phyloP scores from a whole-genome alignment of 2,888 invertebrate genomes.

The Craniophora ligustri region DNA sequence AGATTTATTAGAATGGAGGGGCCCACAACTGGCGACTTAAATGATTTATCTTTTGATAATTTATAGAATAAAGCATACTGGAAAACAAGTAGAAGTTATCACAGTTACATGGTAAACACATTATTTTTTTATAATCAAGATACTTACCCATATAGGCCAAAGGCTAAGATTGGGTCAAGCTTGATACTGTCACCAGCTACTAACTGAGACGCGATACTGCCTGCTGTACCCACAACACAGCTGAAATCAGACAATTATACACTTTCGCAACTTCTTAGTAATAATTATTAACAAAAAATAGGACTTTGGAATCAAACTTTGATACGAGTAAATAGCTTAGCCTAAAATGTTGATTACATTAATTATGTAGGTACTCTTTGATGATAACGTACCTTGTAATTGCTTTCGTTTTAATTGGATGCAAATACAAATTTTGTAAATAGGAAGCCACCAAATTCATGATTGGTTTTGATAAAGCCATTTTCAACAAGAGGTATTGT shows the following conservation, averaged over 20 bases:
- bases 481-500: conserved; percentile 57
- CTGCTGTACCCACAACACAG: conserved; percentile 91
- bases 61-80: too few species aligned
- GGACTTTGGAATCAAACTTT: conserved; percentile 48
- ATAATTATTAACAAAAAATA: conserved; percentile 10
- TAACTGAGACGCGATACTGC: conserved; percentile 92
- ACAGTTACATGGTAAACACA: too few species aligned
- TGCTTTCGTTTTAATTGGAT: conserved; percentile 94
- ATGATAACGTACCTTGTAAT: conserved; percentile 91
- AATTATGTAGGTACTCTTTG: background rate
- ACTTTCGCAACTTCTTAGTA: background rate
- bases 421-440: conserved; percentile 92
- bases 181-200: conserved; percentile 90
- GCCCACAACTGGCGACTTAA: too few species aligned
- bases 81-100: too few species aligned
- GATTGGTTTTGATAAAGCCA: conserved; percentile 92
- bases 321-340: conserved; percentile 16
- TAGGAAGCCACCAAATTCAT: conserved; percentile 91
- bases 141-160: conserved; percentile 92
- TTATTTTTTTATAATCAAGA: background rate
- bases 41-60: too few species aligned
- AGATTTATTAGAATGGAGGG: too few species aligned
- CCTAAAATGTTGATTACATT: conserved; percentile 1
- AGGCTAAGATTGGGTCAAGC: conserved; percentile 91
- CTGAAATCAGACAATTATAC: conserved; percentile 79